These are phyloP conservation scores for Aviceda subcristata DNA, from an alignment of 2,113 vertebrate genomes.

Conservation along the genomic window DNA sequence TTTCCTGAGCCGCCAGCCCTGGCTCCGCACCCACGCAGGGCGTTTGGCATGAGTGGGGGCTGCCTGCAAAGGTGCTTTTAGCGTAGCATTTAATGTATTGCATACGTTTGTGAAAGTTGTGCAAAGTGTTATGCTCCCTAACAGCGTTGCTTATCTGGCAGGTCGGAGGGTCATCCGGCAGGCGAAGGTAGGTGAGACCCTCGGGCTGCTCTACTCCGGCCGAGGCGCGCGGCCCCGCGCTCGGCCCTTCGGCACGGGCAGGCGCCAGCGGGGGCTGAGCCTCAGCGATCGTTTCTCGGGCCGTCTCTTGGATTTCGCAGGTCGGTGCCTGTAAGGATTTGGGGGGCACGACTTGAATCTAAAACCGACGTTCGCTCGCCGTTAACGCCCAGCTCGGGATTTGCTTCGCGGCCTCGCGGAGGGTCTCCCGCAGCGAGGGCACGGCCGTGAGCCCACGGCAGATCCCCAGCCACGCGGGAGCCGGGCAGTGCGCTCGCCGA, in stretches of 20 bases:
- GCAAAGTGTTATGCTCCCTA: background rate
- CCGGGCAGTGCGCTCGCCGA: background rate
- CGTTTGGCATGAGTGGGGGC: background rate
- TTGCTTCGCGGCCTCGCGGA: accelerated
- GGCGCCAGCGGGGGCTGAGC: accelerated
- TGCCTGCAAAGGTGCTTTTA: background rate
- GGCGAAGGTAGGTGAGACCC: conserved; percentile 6
- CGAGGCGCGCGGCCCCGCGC: accelerated
- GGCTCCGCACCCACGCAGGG: background rate
- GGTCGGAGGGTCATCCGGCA: background rate
- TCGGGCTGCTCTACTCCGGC: accelerated
- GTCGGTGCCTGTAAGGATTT: background rate
- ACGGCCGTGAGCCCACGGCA: background rate
- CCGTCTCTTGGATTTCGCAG: background rate
- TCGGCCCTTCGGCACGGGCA: background rate
- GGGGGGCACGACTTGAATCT: background rate
- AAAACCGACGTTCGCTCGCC: background rate
- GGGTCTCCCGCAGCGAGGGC: background rate
- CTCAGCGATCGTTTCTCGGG: accelerated
- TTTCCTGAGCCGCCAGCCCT: background rate
- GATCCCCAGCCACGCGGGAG: background rate
- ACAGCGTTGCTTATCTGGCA: background rate
- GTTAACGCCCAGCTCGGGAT: background rate
- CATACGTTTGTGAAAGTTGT: background rate
- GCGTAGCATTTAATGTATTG: accelerated